Evolutionary conservation across 2,888 invertebrate species (phyloP).

Genomic region (Halictus ligatus): DNA sequence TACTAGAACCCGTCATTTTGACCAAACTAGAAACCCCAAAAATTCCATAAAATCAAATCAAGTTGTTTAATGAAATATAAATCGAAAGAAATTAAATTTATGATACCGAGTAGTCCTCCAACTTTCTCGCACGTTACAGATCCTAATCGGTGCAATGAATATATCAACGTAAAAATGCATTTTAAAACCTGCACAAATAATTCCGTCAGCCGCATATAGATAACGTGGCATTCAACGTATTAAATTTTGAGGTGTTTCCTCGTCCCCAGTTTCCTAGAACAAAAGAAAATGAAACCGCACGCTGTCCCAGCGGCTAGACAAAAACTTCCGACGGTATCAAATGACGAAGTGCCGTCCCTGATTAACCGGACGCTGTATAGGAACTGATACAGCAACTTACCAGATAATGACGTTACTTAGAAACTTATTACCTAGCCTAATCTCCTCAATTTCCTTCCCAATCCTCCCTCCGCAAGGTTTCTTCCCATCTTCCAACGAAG

Average conservation of each 20-base stretch:
- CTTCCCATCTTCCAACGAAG: not conserved
- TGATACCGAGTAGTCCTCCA: too few relatives aligned
- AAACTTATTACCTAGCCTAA: not conserved
- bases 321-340: not conserved
- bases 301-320: not conserved
- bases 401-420: conserved; percentile 4
- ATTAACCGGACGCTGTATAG: not conserved
- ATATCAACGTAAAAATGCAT: too few relatives aligned
- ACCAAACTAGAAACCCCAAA: too few relatives aligned
- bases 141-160: too few relatives aligned
- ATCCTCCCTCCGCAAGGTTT: not conserved
- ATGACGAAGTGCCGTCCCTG: not conserved
- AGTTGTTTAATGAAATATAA: too few relatives aligned
- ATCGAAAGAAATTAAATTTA: too few relatives aligned
- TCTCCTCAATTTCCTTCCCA: conserved; percentile 5
- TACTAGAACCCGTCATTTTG: too few relatives aligned
- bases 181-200: too few relatives aligned
- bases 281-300: not conserved
- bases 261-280: not conserved
- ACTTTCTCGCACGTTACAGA: too few relatives aligned
- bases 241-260: not conserved
- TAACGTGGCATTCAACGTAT: too few relatives aligned
- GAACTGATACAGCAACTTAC: not conserved
- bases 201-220: too few relatives aligned
- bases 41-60: too few relatives aligned